Evolutionary conservation across 2,888 invertebrate species (phyloP).

Genomic region (Leucophora obtusa): DNA sequence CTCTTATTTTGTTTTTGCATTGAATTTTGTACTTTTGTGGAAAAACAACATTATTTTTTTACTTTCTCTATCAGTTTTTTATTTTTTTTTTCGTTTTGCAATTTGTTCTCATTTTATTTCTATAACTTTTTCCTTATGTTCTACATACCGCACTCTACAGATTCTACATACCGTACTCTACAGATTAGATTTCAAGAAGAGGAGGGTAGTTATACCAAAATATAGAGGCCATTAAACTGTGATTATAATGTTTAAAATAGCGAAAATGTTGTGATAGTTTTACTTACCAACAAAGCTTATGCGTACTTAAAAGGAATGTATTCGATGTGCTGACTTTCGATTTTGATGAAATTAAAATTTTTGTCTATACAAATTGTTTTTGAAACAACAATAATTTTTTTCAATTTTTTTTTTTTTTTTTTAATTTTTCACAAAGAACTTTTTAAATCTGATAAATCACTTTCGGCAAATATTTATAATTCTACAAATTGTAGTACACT

Average conservation of each 20-base stretch:
- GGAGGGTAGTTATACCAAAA: not conserved
- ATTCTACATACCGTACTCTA: not conserved
- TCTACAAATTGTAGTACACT: too few species aligned
- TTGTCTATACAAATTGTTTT: too few species aligned
- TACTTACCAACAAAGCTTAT: not conserved
- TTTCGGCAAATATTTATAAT: too few species aligned
- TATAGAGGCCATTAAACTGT: constrained; percentile 58
- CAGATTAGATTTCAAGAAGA: too few species aligned
- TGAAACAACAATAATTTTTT: too few species aligned
- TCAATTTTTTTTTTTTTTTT: too few species aligned
- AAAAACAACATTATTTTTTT: constrained; percentile 10
- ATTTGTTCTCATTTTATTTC: constrained; percentile 12
- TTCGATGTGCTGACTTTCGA: too few species aligned
- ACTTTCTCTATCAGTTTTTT: constrained; percentile 1
- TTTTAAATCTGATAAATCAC: too few species aligned
- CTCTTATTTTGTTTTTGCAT: not conserved
- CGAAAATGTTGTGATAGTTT: constrained; percentile 20
- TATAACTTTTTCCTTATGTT: constrained; percentile 3
- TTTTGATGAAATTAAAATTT: too few species aligned
- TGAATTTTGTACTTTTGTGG: not conserved
- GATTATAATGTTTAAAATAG: constrained; percentile 42
- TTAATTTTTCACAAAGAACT: too few species aligned
- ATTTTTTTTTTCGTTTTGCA: constrained; percentile 10
- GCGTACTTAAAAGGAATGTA: too few species aligned
- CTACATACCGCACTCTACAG: not conserved